Evolutionary conservation across 92 coral and sea anemone genomes (phyloP).

Genomic region (Palythoa caribaeorum): DNA sequence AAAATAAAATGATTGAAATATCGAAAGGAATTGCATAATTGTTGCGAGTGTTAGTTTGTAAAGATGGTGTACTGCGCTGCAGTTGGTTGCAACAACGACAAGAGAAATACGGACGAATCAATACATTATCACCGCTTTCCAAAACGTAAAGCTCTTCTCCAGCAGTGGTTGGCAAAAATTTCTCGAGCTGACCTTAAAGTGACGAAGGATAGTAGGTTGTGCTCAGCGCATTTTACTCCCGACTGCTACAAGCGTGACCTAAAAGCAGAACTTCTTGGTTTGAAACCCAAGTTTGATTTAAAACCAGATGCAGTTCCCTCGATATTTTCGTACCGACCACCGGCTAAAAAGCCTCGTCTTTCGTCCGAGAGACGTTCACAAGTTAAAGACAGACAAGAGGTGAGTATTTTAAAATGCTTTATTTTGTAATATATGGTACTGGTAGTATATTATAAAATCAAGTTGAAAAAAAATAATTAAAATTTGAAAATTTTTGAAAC

Average conservation of each 20-base stretch:
- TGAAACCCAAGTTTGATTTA: slow-evolving; percentile 1
- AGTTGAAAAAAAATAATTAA: background rate
- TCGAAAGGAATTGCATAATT: background rate
- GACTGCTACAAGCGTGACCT: slow-evolving; percentile 46
- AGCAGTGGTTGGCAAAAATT: slow-evolving; percentile 51
- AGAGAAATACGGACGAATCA: slow-evolving; percentile 13
- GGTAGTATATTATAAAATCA: background rate
- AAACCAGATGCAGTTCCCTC: slow-evolving; percentile 35
- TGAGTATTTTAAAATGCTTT: slow-evolving; percentile 16
- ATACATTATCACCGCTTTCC: slow-evolving; percentile 14
- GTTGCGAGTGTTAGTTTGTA: background rate
- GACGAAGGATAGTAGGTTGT: slow-evolving; percentile 38
- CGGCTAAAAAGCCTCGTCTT: slow-evolving; percentile 42
- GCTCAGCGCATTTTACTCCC: slow-evolving; percentile 40
- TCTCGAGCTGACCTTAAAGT: slow-evolving; percentile 30
- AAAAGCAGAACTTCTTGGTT: slow-evolving; percentile 40
- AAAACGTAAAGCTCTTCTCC: slow-evolving; percentile 25
- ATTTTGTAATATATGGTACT: background rate
- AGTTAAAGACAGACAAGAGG: slow-evolving; percentile 32
- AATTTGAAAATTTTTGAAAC: background rate
- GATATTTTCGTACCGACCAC: slow-evolving; percentile 34
- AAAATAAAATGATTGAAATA: background rate
- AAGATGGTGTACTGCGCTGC: slow-evolving; percentile 15
- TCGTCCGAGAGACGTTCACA: slow-evolving; percentile 37
- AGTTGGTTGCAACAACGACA: slow-evolving; percentile 11